Evolutionary conservation across 2,888 invertebrate species (phyloP), one percentile per base, ranked within the genome.

Genomic region (Busseola fusca): DNA sequence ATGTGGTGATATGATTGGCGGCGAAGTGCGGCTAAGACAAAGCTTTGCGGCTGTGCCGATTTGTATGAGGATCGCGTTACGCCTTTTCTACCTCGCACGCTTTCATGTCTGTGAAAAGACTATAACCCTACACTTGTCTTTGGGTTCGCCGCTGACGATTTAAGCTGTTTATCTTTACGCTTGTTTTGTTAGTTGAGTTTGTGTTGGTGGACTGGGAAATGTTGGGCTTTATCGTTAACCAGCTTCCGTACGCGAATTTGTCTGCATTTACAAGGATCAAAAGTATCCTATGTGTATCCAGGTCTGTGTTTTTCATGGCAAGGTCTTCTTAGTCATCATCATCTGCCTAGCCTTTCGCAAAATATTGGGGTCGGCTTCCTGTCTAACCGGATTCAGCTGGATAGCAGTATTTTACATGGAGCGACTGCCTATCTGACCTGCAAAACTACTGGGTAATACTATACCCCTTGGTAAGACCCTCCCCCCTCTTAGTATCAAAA

Each of bases 51-150:
- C 45, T 69, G 64, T 73, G 77, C 91, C 91, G 91, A 88, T 84
- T 89, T 91, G 86, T 88, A 86, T 84, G 86, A 85, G 88, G 84
- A 89, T 93, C 92, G 84, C 90, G 85, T 93, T 93, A 91, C 93
- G 87, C 81, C 83, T 86, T 85, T 77, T 76, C 87, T 87, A 86
- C 87, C 87, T 88, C 87, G 85, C 88, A 84, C 88, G 85, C 85
- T 86, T 86, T 87, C 88, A 87, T 83, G 85, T 78, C 80, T 68
- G 65, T 74, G 79, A 85, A 88, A 87, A 87, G 85, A 75, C 78
- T 58, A 71, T 74, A 81, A 73, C 79, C 81, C 72, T 85, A 78
- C 21, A 76, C 74, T 37, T 37, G 70, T 73, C 87, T 89, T 90
- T 90, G 85, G 86, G 78, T 70, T 84, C 84, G 86, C 87, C 84